These are phyloP conservation scores for Euleptes europaea DNA, from an alignment of 2,113 vertebrate species.

Conservation along the genomic window DNA sequence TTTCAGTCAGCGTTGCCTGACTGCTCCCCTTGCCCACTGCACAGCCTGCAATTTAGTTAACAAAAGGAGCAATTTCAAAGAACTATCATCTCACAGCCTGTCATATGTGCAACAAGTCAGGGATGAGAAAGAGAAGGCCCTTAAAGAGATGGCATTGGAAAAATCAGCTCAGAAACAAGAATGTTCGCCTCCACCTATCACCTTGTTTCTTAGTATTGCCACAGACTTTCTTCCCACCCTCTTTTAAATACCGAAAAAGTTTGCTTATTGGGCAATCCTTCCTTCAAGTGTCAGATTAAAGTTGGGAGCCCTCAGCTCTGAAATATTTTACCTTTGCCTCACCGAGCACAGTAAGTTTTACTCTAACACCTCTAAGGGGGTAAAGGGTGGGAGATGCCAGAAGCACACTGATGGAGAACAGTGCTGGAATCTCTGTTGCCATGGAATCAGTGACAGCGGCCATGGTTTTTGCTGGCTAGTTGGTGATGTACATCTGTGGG, in stretches of 20 bases:
- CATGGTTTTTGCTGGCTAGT: not conserved
- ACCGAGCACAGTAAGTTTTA: not conserved
- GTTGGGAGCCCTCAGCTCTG: not conserved
- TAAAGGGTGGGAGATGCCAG: not conserved
- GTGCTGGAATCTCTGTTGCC: not conserved
- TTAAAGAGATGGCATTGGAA: slow-evolving; percentile 4
- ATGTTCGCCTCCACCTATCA: not conserved
- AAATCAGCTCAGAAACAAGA: not conserved
- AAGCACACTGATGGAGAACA: not conserved
- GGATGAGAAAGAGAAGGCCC: not conserved
- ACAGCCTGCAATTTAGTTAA: slow-evolving; percentile 76
- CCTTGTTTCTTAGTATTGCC: not conserved
- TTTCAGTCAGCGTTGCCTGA: slow-evolving; percentile 46
- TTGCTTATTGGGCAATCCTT: not conserved
- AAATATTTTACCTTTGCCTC: not conserved
- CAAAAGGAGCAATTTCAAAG: slow-evolving; percentile 70
- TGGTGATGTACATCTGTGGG: not conserved
- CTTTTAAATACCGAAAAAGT: not conserved
- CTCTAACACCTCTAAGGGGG: not conserved
- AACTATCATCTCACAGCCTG: slow-evolving; percentile 60
- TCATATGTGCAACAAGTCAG: slow-evolving; percentile 35
- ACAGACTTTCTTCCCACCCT: not conserved
- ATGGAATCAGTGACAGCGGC: not conserved
- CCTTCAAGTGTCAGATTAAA: not conserved
- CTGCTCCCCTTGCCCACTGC: slow-evolving; percentile 61